Evolutionary conservation across 2,797 vertebrate species (phyloP).

Genomic region (Semaprochilodus insignis): DNA sequence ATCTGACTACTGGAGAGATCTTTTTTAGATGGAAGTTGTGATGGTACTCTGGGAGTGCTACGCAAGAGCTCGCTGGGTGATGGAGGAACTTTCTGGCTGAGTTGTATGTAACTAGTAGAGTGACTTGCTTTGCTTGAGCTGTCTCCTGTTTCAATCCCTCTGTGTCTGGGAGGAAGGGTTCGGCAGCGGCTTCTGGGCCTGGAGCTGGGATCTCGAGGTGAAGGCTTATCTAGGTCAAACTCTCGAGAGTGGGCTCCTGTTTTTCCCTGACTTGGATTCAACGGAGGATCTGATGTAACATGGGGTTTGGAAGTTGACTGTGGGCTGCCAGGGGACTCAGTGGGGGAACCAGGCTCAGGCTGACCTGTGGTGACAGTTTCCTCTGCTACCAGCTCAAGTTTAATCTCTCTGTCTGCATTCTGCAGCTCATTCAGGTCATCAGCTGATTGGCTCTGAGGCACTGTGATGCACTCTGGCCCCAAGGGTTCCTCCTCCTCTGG

Average conservation of each 20-base stretch:
- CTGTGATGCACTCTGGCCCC: conserved; percentile 33
- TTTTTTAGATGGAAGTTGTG: conserved; percentile 1
- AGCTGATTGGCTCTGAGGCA: conserved; percentile 50
- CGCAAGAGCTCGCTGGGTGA: conserved; percentile 71
- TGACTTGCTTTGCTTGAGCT: conserved; percentile 70
- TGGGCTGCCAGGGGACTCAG: conserved; percentile 55
- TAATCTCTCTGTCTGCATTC: conserved; percentile 57
- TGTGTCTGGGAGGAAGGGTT: conserved; percentile 76
- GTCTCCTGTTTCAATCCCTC: conserved; percentile 61
- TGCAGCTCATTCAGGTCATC: conserved; percentile 53
- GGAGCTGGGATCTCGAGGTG: conserved; percentile 64
- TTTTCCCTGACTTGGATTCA: conserved; percentile 58
- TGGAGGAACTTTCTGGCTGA: conserved; percentile 68
- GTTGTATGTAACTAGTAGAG: conserved; percentile 75
- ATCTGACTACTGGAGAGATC: conserved; percentile 31
- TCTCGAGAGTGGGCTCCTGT: conserved; percentile 25
- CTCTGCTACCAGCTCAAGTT: conserved; percentile 55
- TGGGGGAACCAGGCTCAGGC: conserved; percentile 6
- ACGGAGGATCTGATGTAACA: conserved; percentile 21
- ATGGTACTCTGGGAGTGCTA: background rate
- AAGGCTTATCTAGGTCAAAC: conserved; percentile 69
- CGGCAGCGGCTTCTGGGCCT: conserved; percentile 72
- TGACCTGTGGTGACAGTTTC: conserved; percentile 34
- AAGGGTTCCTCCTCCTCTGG: conserved; percentile 41
- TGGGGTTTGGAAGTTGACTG: conserved; percentile 33